These are phyloP conservation scores for Agonopterix alstromeriana DNA, from an alignment of 2,888 invertebrate species.

Conservation along the genomic window DNA sequence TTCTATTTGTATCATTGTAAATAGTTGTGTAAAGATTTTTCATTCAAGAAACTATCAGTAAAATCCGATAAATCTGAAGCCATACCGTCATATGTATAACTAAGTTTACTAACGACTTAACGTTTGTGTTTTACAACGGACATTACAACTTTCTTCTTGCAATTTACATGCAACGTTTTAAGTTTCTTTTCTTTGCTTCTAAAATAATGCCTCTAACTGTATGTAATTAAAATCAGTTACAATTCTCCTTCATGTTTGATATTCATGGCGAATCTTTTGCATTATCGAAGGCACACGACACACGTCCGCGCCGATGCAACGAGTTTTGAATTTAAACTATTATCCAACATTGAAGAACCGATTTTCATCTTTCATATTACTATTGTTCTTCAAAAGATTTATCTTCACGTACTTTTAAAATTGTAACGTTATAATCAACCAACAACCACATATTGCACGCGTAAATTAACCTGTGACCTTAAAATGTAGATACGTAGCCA, in stretches of 20 bases:
- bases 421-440: not conserved
- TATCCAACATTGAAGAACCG: conserved; percentile 3
- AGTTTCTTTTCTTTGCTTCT: no score
- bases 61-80: no score
- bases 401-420: not conserved
- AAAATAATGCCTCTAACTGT: not conserved
- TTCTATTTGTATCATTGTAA: no score
- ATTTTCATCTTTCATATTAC: no score
- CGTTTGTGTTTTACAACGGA: no score
- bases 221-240: conserved; percentile 26
- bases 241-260: conserved; percentile 31
- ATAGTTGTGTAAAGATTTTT: no score
- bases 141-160: no score
- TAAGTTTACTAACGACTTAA: no score
- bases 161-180: no score
- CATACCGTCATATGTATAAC: no score
- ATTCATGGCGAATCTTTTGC: conserved; percentile 42
- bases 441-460: conserved; percentile 3
- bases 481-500: no score
- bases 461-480: conserved; percentile 37
- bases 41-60: no score
- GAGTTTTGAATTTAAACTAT: conserved; percentile 42
- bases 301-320: conserved; percentile 51
- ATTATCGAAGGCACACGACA: conserved; percentile 62
- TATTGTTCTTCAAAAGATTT: not conserved